A percentile compares a stretch with the other conserved stretches of the same genome.
These are phyloP conservation scores for Geophilus truncorum DNA, from an alignment of 2,888 invertebrate species.

Conservation along the genomic window DNA sequence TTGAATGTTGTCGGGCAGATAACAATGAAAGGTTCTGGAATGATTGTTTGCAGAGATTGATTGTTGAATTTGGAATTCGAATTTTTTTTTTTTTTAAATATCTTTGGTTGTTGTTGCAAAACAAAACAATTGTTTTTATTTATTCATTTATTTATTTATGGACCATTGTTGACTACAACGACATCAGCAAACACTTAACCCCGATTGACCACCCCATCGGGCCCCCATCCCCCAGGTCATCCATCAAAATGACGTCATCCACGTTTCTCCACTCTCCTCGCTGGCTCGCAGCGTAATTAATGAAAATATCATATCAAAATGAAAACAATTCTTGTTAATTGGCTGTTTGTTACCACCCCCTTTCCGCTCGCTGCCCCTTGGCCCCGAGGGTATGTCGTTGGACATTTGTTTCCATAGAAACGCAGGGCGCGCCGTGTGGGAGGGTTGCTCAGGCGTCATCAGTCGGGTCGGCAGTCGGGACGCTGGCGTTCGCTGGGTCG, in stretches of 20 bases:
- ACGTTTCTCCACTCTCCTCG: neutral
- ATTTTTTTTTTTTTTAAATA: neutral
- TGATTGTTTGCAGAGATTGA: neutral
- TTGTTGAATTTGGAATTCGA: neutral
- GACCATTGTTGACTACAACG: neutral
- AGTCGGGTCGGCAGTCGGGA: too few relatives aligned
- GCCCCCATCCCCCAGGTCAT: neutral
- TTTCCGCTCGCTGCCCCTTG: conserved; percentile 4
- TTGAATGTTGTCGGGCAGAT: neutral
- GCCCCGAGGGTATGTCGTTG: conserved; percentile 4
- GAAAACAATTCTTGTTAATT: conserved; percentile 4
- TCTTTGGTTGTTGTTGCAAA: neutral
- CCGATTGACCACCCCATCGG: neutral
- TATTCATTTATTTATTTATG: neutral
- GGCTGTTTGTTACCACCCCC: conserved; percentile 10
- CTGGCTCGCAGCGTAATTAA: neutral
- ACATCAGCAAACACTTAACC: neutral
- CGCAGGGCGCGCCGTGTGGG: neutral
- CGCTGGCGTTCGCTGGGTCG: neutral
- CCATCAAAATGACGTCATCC: neutral
- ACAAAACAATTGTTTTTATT: too few relatives aligned
- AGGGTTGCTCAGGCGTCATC: neutral
- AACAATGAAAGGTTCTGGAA: neutral
- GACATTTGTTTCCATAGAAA: neutral
- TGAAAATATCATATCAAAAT: neutral